Base-by-base conservation (phyloP, 2,113 vertebrate species). In the Cromileptes altivelis region DNA sequence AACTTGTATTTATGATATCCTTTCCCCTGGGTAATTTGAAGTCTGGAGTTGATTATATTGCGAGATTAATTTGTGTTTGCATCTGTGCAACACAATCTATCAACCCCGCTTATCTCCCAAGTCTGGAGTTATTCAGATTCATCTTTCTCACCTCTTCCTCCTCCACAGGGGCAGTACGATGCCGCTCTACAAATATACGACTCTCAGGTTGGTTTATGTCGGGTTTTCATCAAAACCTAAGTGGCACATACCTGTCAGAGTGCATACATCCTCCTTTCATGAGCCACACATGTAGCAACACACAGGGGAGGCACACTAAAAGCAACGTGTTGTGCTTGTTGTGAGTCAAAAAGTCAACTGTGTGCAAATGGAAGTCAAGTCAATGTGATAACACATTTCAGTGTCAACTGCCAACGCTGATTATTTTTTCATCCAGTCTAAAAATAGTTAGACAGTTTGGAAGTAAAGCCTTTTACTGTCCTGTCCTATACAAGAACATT, bases 111-210 rank as follows among this genome's bases (percentile, higher is more conserved):
- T 27, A 63, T 88, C 37, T 75, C 71, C 82, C 21, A 62, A 5
- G 45, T 76, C 56, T 84, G 45, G 88, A 57, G 37, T 70, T 63
- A 70, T 65, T 75, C 49, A 27, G 27, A 82, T 80, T 52, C 27
- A 6, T 69, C 55, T 81, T 3, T 78, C 13, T 81, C 71, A 42
- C 57, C 68, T 23, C 67, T 15, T 42, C 64, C 62, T 49, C 80
- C 70, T 91, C 91, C 87, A 14, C 94, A 99, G 98, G 97, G 96
- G 11, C 95, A 99, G 2, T 96, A 99, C 12, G 98, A 99, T 84
- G 95, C 96, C 0, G 98, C 98, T 2, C 78, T 99, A 93, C 94
- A 95, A 15, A 95, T 99, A 75, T 99, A 93, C 23, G 98, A 99
- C 40, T 64, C 87, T 9, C 95, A 98, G 40, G 98, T 99, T 78